Evolutionary conservation across 2,888 invertebrate species (phyloP), one percentile per base, ranked within the genome.

Genomic region (Gymnocheta viridis): DNA sequence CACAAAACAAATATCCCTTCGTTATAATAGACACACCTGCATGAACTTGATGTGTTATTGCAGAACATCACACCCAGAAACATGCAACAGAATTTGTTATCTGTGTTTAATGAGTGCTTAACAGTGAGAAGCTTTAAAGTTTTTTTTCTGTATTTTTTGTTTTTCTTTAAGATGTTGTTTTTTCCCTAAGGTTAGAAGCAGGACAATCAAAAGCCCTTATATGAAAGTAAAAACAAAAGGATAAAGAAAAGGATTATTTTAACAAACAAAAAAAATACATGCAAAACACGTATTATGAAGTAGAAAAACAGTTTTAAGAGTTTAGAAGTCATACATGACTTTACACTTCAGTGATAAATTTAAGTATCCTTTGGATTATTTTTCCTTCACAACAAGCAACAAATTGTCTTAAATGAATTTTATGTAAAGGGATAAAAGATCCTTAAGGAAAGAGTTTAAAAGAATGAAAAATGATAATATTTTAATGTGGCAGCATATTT

Each of bases 271-370:
- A n/a, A n/a, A 32, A 29, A 14, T n/a, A 47, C 19, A 44, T 82
- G 76, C 67, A 64, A 76, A 82, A 70, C 82, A 82, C 82, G 82
- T 82, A 47, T 29, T 51, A 70, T 9, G 64, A 17, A 56, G 56
- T 22, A 24, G 12, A 17, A 6, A 22, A 51, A 35, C 7, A 22
- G 51, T 35, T 62, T 14, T 6, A 56, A 29, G 29, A 41, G 54
- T n/a, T 12, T 17, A 38, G 12, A 14, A 24, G 51, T 10, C 32
- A 47, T 19, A 32, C 17, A 14, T 19, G 22, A 17, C 17, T 49
- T 60, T 60, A 10, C 49, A 29, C 24, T 60, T 17, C 1, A 19
- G 32, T 17, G 22, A 60, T 60, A 47, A 44, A 27, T 49, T 47
- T 10, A 17, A 44, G n/a, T 44, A 54, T 17, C 27, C 4, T 32